A percentile compares a stretch with the other conserved stretches of the same genome.
These are phyloP conservation scores for Columbina picui DNA, from an alignment of 2,113 vertebrate species.

Conservation along the genomic window DNA sequence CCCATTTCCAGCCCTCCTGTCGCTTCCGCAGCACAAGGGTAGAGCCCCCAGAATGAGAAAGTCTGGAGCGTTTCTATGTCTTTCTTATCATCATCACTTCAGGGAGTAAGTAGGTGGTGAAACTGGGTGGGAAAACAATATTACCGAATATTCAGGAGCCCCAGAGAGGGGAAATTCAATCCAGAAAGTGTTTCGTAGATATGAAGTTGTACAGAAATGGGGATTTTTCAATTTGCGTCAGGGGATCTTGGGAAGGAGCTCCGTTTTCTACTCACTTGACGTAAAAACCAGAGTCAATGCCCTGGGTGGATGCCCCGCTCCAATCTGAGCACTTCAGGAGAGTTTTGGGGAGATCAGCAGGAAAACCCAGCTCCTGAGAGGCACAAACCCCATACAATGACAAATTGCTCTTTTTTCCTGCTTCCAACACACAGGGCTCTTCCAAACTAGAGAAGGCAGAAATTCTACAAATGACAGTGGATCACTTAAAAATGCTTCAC, in stretches of 20 bases:
- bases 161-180: neutral
- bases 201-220: neutral
- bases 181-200: neutral
- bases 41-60: neutral
- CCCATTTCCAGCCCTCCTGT: neutral
- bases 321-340: neutral
- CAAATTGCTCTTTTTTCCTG: neutral
- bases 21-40: neutral
- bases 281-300: neutral
- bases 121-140: neutral
- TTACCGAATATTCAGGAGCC: neutral
- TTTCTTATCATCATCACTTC: neutral
- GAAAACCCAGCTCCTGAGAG: neutral
- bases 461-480: constrained; percentile 96
- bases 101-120: constrained; percentile 16
- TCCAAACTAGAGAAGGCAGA: constrained; percentile 96
- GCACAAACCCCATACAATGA: neutral
- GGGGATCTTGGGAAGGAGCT: neutral
- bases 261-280: neutral
- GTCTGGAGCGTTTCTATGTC: neutral
- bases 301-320: neutral
- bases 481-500: constrained; percentile 93
- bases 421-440: constrained; percentile 81
- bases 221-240: neutral
- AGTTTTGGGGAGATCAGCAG: neutral